These are phyloP conservation scores for Vipera latastei DNA, from an alignment of 2,797 vertebrate genomes.

Conservation along the genomic window DNA sequence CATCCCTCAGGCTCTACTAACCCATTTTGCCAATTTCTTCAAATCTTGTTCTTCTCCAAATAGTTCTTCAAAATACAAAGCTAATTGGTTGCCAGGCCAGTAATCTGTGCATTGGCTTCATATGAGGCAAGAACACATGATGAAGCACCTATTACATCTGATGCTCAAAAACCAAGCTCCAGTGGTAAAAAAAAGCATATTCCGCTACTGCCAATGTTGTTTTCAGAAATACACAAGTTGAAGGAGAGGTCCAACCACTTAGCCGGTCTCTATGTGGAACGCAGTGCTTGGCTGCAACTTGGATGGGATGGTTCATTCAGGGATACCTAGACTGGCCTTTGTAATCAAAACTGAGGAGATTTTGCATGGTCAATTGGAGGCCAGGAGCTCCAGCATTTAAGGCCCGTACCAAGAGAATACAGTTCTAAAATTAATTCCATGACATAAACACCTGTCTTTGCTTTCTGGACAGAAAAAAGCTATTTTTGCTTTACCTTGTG, in stretches of 20 bases:
- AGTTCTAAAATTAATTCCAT: not conserved
- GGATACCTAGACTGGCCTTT: not conserved
- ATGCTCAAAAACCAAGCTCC: not conserved
- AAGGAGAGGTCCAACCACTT: not conserved
- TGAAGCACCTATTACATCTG: not conserved
- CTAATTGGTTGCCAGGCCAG: not conserved
- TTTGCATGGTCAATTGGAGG: not conserved
- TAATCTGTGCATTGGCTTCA: not conserved
- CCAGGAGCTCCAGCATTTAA: not conserved
- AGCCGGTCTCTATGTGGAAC: not conserved
- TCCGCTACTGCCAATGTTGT: not conserved
- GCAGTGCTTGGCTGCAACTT: not conserved
- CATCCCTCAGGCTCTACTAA: not conserved
- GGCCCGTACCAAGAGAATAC: not conserved
- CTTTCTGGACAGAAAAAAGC: not conserved
- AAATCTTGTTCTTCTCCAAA: not conserved
- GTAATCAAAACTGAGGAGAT: not conserved
- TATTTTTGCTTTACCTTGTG: not conserved
- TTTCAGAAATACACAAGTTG: not conserved
- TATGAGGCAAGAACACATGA: not conserved
- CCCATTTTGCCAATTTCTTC: not conserved
- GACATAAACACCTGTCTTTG: not conserved
- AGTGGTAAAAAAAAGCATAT: not conserved
- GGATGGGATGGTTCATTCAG: not conserved
- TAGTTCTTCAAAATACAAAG: not conserved